Conservation (phyloP, 2,113 vertebrate species). For the Zosterops hypoxanthus region DNA sequence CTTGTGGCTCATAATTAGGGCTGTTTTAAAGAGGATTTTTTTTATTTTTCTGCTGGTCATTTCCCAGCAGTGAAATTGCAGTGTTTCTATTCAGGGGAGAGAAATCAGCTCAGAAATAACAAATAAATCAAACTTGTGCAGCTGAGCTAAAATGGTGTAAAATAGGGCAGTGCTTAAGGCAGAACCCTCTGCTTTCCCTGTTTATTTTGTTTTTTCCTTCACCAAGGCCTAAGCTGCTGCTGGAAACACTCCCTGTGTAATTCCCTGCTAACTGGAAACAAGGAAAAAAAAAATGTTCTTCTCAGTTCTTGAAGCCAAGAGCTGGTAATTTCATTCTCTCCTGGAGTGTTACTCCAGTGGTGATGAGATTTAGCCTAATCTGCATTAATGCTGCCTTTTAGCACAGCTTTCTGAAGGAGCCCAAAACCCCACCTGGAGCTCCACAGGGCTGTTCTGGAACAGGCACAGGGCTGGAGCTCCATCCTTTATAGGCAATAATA, state of each 20-base stretch:
- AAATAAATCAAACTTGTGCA: neutral
- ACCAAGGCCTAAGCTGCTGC: neutral
- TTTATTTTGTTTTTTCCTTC: neutral
- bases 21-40: neutral
- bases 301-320: neutral
- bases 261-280: neutral
- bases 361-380: conserved; percentile 17
- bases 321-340: conserved; percentile 9
- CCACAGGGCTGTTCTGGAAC: conserved; percentile 17
- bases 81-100: neutral
- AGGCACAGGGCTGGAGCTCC: conserved; percentile 32
- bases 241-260: neutral
- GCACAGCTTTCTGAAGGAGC: neutral
- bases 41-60: neutral
- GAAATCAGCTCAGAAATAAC: neutral
- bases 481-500: conserved; percentile 56
- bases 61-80: neutral
- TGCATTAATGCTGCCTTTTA: conserved; percentile 40
- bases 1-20: neutral
- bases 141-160: neutral
- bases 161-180: neutral
- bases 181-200: neutral
- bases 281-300: neutral
- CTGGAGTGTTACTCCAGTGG: neutral
- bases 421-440: neutral